Conservation (phyloP, 2,797 vertebrate species). For the Huso huso region DNA sequence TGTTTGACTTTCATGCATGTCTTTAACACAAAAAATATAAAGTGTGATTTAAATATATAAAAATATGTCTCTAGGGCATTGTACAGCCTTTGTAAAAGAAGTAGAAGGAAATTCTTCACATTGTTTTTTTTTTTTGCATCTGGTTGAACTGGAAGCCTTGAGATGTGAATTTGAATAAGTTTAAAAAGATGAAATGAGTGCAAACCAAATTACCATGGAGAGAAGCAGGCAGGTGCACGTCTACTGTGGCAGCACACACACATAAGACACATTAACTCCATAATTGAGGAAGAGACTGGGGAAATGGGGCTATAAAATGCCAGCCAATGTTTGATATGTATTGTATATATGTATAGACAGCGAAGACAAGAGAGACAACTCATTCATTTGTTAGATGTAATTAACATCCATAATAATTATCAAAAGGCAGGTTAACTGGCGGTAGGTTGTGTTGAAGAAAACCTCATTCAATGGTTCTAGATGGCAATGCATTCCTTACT, state of each 20-base stretch:
- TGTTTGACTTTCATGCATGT: constrained; percentile 60
- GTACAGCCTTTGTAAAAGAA: constrained; percentile 12
- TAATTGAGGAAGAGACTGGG: constrained; percentile 35
- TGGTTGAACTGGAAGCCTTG: constrained; percentile 31
- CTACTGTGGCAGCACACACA: constrained; percentile 39
- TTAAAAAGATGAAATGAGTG: constrained; percentile 44
- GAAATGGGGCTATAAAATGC: constrained; percentile 6
- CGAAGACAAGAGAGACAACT: constrained; percentile 44
- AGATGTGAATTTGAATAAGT: constrained; percentile 66
- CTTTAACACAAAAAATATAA: constrained; percentile 46
- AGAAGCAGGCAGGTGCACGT: constrained; percentile 45
- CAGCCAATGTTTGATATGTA: constrained; percentile 38
- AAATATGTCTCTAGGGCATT: constrained; percentile 3
- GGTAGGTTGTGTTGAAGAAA: background rate
- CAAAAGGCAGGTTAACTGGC: background rate
- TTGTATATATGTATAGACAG: constrained; percentile 65
- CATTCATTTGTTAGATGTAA: constrained; percentile 36
- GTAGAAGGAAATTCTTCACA: background rate
- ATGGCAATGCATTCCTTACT: background rate
- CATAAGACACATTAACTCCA: constrained; percentile 28
- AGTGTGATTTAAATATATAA: constrained; percentile 5
- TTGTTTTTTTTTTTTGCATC: background rate
- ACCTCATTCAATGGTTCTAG: background rate
- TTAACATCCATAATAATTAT: constrained; percentile 25
- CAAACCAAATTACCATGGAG: constrained; percentile 56